Conservation (phyloP, 2,888 invertebrate genomes). For the Volucella zonaria region DNA sequence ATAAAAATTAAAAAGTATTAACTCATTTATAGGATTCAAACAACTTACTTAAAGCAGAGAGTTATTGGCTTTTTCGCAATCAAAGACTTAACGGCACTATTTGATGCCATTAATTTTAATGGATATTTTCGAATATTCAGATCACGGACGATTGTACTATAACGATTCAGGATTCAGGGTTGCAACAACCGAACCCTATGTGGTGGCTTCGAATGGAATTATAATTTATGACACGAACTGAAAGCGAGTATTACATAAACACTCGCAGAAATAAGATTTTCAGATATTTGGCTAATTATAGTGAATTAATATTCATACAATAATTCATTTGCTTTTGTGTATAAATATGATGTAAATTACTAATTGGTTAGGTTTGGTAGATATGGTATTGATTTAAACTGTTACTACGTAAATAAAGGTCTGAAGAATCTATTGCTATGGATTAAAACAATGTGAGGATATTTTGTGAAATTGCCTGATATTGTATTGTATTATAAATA, state of each 20-base stretch:
- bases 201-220: slow-evolving; percentile 34
- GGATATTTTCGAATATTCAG: slow-evolving; percentile 20
- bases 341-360: slow-evolving; percentile 48
- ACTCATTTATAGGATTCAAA: neutral
- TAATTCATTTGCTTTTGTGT: slow-evolving; percentile 42
- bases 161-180: neutral
- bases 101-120: slow-evolving; percentile 47
- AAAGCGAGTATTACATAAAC: slow-evolving; percentile 41
- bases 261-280: slow-evolving; percentile 29
- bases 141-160: neutral
- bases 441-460: too few species aligned
- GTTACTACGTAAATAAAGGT: slow-evolving; percentile 3
- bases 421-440: too few species aligned
- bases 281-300: slow-evolving; percentile 47
- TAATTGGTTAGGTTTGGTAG: slow-evolving; percentile 20
- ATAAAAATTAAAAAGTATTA: neutral
- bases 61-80: slow-evolving; percentile 7
- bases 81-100: slow-evolving; percentile 13
- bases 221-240: slow-evolving; percentile 38
- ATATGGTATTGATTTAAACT: slow-evolving; percentile 2
- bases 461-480: too few species aligned
- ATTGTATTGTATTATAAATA: too few species aligned
- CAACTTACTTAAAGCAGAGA: neutral
- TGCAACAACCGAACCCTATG: slow-evolving; percentile 33
- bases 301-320: slow-evolving; percentile 42